Evolutionary conservation across 2,113 vertebrate species (phyloP).

Genomic region (Brachyhypopomus occidentalis): DNA sequence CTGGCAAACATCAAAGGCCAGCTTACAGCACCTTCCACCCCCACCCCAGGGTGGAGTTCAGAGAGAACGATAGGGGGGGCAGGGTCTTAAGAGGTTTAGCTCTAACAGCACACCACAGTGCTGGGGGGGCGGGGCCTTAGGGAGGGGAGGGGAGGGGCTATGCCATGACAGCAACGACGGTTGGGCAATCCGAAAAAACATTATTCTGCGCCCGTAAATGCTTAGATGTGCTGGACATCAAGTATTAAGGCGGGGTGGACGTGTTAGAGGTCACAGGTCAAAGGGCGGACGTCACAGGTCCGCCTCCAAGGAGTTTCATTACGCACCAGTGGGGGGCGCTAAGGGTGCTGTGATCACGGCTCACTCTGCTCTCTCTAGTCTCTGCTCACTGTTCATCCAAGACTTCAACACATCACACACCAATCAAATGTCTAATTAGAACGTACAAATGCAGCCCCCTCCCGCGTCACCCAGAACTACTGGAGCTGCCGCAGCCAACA

Average conservation of each 20-base stretch:
- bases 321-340: too few relatives aligned
- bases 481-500: constrained; percentile 30
- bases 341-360: too few relatives aligned
- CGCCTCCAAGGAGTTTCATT: too few relatives aligned
- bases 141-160: too few relatives aligned
- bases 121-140: constrained; percentile 8
- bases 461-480: constrained; percentile 5
- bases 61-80: too few relatives aligned
- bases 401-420: constrained; percentile 27
- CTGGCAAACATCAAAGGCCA: constrained; percentile 55
- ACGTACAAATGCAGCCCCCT: constrained; percentile 20
- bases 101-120: constrained; percentile 71
- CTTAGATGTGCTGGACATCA: constrained; percentile 63
- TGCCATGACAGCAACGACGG: constrained; percentile 46
- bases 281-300: too few relatives aligned
- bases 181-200: constrained; percentile 54
- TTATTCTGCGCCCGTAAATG: constrained; percentile 68
- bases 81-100: constrained; percentile 56
- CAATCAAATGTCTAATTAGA: constrained; percentile 38
- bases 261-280: constrained; percentile 27
- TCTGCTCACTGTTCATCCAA: not conserved
- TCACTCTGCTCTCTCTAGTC: not conserved
- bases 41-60: too few relatives aligned
- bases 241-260: constrained; percentile 66
- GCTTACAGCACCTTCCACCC: too few relatives aligned